Evolutionary conservation across 2,888 invertebrate species (phyloP).

Genomic region (Trichopoda pennipes): DNA sequence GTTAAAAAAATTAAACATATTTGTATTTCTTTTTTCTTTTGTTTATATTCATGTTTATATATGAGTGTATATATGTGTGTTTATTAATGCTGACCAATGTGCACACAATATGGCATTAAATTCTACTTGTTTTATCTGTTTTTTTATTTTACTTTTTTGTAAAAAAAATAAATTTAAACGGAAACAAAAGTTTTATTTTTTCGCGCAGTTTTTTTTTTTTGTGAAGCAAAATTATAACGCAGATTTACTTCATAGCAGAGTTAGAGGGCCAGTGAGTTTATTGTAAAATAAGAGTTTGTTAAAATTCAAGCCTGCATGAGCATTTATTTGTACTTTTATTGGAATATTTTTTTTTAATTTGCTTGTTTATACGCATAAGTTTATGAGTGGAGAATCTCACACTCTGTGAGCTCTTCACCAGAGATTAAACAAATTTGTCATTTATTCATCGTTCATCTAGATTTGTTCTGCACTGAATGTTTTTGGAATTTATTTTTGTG

Average conservation of each 20-base stretch:
- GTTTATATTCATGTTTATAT: not conserved
- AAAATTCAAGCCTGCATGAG: constrained; percentile 26
- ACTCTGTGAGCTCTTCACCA: not conserved
- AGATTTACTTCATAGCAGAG: not conserved
- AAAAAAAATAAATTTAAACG: constrained; percentile 35
- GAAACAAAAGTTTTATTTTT: constrained; percentile 67
- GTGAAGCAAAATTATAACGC: constrained; percentile 46
- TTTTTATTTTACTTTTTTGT: constrained; percentile 51
- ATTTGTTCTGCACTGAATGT: not conserved
- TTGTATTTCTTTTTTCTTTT: not conserved
- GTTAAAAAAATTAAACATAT: no score
- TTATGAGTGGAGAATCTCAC: not conserved
- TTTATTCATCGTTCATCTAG: constrained; percentile 10
- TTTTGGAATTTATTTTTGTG: not conserved
- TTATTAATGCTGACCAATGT: constrained; percentile 70
- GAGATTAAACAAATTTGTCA: constrained; percentile 25
- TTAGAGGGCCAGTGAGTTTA: not conserved
- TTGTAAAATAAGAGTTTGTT: constrained; percentile 27
- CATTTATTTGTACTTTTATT: constrained; percentile 71
- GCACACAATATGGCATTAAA: constrained; percentile 73
- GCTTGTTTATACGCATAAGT: no score
- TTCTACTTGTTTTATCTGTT: constrained; percentile 65
- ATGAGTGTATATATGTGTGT: constrained; percentile 27
- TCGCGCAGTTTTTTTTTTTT: constrained; percentile 56
- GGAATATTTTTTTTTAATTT: constrained; percentile 41